Conservation (phyloP, 2,113 vertebrate genomes). For the Ceyx margarethae region DNA sequence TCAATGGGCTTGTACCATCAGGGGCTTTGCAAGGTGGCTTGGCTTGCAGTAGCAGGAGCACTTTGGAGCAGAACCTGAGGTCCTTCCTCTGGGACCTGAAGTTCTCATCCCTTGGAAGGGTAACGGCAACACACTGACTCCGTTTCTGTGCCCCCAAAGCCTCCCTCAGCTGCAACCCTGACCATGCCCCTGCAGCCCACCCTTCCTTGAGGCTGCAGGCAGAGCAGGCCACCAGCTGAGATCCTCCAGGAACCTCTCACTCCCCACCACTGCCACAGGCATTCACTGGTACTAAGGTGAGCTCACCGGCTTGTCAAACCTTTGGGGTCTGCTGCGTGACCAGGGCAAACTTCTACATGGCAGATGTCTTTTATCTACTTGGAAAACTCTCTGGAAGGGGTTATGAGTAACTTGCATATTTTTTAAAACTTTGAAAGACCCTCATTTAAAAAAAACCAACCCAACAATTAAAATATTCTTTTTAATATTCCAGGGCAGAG, state of each 20-base stretch:
- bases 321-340: not conserved
- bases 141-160: accelerated
- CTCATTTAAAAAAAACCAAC: too few relatives aligned
- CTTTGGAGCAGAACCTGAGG: not conserved
- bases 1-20: not conserved
- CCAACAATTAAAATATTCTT: not conserved
- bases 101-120: not conserved
- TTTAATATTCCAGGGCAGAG: not conserved
- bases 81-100: not conserved
- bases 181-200: not conserved
- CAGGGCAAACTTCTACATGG: not conserved
- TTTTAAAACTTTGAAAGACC: not conserved
- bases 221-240: accelerated
- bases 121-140: accelerated
- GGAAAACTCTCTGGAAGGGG: not conserved
- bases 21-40: not conserved
- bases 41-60: not conserved
- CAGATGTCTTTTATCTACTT: not conserved
- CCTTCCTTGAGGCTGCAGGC: not conserved
- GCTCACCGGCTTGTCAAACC: not conserved
- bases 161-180: not conserved
- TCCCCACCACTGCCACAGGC: not conserved
- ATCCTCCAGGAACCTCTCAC: not conserved
- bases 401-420: not conserved
- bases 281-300: not conserved